Evolutionary conservation across 2,888 invertebrate species (phyloP).

Genomic region (Proisotoma minuta): DNA sequence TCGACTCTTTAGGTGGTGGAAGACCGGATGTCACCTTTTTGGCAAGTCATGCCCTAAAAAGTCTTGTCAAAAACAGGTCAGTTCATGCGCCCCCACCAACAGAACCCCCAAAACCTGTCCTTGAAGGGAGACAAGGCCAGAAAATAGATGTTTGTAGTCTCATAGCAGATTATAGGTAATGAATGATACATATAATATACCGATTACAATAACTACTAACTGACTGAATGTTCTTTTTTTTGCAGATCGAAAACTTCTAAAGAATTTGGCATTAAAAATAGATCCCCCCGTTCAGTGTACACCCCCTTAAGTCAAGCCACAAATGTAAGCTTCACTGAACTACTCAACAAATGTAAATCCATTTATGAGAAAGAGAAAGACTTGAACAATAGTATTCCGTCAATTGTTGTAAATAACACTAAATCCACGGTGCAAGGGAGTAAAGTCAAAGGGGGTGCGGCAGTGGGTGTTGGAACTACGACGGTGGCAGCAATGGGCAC

Average conservation of each 20-base stretch:
- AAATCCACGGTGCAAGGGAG: constrained; percentile 11
- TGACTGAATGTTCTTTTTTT: not conserved
- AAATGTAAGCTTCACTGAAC: constrained; percentile 64
- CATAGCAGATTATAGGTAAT: constrained; percentile 37
- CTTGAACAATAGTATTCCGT: constrained; percentile 41
- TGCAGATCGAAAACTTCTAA: not conserved
- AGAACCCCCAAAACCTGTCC: constrained; percentile 57
- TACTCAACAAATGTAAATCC: constrained; percentile 66
- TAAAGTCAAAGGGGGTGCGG: constrained; percentile 5
- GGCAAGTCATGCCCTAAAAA: constrained; percentile 12
- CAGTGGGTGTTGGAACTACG: constrained; percentile 16
- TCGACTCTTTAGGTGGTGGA: not conserved
- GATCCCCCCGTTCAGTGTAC: too few relatives aligned
- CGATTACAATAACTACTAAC: too few relatives aligned
- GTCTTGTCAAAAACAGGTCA: not conserved
- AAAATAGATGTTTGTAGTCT: constrained; percentile 64
- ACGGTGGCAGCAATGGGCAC: constrained; percentile 14
- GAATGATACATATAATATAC: too few relatives aligned
- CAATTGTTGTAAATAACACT: constrained; percentile 18
- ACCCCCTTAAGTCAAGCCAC: constrained; percentile 7
- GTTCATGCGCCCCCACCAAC: not conserved
- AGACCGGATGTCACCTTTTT: not conserved
- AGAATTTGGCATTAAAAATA: not conserved
- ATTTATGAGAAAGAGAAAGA: constrained; percentile 42
- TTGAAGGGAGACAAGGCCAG: constrained; percentile 67